A percentile compares a stretch with the other conserved stretches of the same genome.
Conservation (phyloP, 2,113 vertebrate genomes). For the Candoia aspera region DNA sequence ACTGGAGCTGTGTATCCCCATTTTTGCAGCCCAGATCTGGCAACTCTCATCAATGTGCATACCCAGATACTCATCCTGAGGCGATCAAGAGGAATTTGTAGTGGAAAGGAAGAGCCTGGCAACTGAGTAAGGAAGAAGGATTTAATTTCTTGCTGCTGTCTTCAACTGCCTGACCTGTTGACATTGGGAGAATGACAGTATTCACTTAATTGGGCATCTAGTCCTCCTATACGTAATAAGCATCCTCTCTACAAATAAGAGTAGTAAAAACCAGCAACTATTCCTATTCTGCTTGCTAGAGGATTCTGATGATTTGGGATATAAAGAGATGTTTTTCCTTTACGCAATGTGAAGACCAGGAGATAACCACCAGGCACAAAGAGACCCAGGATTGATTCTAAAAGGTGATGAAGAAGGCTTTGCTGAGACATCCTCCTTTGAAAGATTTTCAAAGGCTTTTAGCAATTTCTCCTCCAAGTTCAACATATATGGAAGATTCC, state of each 20-base stretch:
- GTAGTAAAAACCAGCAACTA: neutral
- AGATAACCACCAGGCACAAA: conserved; percentile 42
- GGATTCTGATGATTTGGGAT: neutral
- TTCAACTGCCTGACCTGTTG: neutral
- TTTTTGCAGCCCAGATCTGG: neutral
- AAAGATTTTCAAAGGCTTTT: conserved; percentile 65
- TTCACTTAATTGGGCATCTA: neutral
- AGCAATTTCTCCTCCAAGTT: conserved; percentile 61
- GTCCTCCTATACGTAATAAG: conserved; percentile 28
- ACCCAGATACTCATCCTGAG: neutral
- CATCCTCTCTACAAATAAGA: conserved; percentile 10
- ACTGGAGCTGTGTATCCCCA: neutral
- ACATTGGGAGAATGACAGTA: neutral
- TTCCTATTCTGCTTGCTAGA: conserved; percentile 30
- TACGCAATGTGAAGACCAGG: conserved; percentile 7
- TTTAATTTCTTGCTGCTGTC: neutral
- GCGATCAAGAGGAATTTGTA: neutral
- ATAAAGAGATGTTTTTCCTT: conserved; percentile 37
- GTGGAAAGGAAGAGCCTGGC: neutral
- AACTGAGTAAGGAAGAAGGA: neutral
- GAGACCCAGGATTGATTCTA: conserved; percentile 47
- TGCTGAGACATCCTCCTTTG: conserved; percentile 40
- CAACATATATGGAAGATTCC: neutral
- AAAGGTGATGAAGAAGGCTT: conserved; percentile 58
- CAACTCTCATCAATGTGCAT: neutral